Evolutionary conservation across 2,888 invertebrate species (phyloP).

Genomic region (Acrocera orbiculus): DNA sequence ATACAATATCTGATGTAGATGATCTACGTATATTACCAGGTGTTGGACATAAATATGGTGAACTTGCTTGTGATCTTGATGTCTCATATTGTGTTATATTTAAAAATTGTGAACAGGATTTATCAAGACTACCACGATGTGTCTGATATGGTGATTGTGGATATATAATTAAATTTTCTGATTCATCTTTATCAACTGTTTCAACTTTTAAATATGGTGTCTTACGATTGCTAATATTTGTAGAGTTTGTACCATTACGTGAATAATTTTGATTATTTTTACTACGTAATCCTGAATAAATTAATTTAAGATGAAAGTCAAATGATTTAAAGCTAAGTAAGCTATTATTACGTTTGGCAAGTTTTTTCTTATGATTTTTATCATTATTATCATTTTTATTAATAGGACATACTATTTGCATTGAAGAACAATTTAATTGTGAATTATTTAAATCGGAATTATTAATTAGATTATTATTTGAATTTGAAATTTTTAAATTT

Average conservation of each 20-base stretch:
- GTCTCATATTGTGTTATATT: conserved; percentile 18
- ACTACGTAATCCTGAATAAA: conserved; percentile 26
- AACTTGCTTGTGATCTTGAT: conserved; percentile 20
- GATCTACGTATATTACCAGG: conserved; percentile 26
- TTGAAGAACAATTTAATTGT: conserved; percentile 23
- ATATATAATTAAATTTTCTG: conserved; percentile 23
- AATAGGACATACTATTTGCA: conserved; percentile 22
- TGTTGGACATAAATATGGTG: conserved; percentile 28
- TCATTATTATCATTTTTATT: conserved; percentile 17
- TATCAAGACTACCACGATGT: conserved; percentile 21
- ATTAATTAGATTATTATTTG: conserved; percentile 8
- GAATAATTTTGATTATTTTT: conserved; percentile 11
- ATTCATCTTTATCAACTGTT: conserved; percentile 23
- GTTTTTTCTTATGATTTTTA: conserved; percentile 10
- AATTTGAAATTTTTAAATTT: conserved; percentile 8
- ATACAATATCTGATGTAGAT: conserved; percentile 30
- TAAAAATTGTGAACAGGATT: conserved; percentile 20
- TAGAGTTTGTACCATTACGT: conserved; percentile 6
- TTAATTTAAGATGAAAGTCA: conserved; percentile 29
- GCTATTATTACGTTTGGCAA: conserved; percentile 15
- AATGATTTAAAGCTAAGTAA: conserved; percentile 29
- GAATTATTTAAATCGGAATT: conserved; percentile 13
- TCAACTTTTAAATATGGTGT: conserved; percentile 27
- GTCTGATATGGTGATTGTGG: conserved; percentile 24
- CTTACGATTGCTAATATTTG: conserved; percentile 15